Evolutionary conservation across 2,888 invertebrate species (phyloP), one percentile per base, ranked within the genome.

Genomic region (Chaetogeoica ovagalla): DNA sequence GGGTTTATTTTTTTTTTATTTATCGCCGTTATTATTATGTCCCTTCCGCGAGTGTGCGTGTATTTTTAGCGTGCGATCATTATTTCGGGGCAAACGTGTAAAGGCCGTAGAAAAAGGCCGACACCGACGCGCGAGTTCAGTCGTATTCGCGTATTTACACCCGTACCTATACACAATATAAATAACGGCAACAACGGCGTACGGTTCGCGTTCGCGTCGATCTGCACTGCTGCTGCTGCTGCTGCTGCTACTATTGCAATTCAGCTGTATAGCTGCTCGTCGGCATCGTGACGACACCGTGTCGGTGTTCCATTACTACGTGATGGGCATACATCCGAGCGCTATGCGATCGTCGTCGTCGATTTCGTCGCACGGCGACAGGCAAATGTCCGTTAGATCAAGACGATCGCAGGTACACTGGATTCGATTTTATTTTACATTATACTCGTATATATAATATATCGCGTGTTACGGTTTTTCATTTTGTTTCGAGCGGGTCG

Each of bases 261-360:
- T 30, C 30, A 19, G 19, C 21, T 30, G 37, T 55, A 57, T 21
- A 4, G 57, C 39, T 15, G 52, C 15, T 13, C n/a, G 62, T 74
- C 19, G 2, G 21, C 52, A 52, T 48, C 52, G 60, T 23, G 30
- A 30, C 30, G 62, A 69, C 63, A 77, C 77, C n/a, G 77, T 77
- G 77, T 77, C 77, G 69, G 69, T 77, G 62, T 77, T 77, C 21
- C 69, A 77, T 69, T 70, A 62, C 52, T 77, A 77, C 77, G 77
- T 70, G 60, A 77, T 77, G 77, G 77, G 77, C 62, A 70, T 77
- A 62, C 77, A 77, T 13, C 77, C 77, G 52, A 77, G 77, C 55
- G 62, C 77, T 52, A 77, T 77, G 77, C 69, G 77, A 39, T 69
- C 77, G 37, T 77, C 77, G 70, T 75, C 74, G 52, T 70, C 77